Base-by-base conservation (phyloP, 2,888 invertebrate species). In the Polyploca ridens region DNA sequence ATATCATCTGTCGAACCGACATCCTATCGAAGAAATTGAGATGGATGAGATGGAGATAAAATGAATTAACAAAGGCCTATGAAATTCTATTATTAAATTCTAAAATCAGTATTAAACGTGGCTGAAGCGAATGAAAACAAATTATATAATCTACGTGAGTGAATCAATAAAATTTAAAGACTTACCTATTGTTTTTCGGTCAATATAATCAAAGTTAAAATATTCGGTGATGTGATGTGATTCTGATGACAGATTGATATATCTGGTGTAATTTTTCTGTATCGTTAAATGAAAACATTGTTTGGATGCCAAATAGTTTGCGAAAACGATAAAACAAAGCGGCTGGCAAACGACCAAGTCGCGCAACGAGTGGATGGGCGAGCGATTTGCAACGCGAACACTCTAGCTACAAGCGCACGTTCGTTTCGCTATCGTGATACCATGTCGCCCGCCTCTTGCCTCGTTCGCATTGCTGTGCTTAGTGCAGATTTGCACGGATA, bases 291-390 rank as follows among this genome's bases (percentile, higher is more conserved):
- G 82, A 89, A 90, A 90, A 92, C 90, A 90, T 90, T 88, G 89
- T 88, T 90, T 84, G 84, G 86, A 91, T 89, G 90, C 91, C 93
- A 92, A 92, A 92, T 89, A 91, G 87, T 90, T 91, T 75, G 85
- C 83, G 84, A 88, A 85, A 84, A 83, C 85, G 80, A 91, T 93
- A 92, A 90, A 93, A 91, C 91, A 90, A 89, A 90, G 86, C 87
- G 84, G 79, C 89, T 94, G 94, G 94, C 93, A 93, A 84, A 77
- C 79, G 79, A 91, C 92, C 93, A 93, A 93, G 82, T 89, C 84
- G 84, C 84, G 81, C 80, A 81, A 79, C 89, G 90, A 90, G 85
- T 89, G 90, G 90, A 89, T 89, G 85, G 83, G 76, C 85, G 81
- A 84, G 81, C 87, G 88, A 90, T 90, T 89, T 85, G 85, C 83